Evolutionary conservation across 2,113 vertebrate species (phyloP).

Genomic region (Smithornis capensis): DNA sequence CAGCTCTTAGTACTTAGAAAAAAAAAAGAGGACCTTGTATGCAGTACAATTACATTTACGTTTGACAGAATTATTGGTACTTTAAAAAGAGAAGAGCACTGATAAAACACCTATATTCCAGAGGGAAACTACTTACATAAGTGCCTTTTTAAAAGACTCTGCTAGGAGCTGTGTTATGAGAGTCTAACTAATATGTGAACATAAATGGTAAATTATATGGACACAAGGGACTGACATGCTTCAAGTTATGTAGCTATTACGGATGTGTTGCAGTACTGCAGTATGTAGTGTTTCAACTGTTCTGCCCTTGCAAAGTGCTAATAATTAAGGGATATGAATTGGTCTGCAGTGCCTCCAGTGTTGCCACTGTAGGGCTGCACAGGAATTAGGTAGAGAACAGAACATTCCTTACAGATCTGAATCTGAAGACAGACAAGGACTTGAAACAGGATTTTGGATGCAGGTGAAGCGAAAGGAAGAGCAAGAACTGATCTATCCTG

Average conservation of each 20-base stretch:
- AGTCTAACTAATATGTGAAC: neutral
- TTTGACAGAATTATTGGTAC: neutral
- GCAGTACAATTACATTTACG: neutral
- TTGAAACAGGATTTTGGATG: neutral
- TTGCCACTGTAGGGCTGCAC: neutral
- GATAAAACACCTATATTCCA: neutral
- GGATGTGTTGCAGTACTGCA: neutral
- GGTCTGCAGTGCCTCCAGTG: constrained; percentile 26
- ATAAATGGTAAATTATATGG: neutral
- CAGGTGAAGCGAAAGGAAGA: neutral
- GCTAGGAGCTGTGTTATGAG: neutral
- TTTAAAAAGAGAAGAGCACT: neutral
- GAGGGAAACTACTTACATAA: neutral
- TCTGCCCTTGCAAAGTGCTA: neutral
- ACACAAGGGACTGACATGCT: neutral
- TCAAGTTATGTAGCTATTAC: neutral
- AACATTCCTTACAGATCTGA: neutral
- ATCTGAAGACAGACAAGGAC: neutral
- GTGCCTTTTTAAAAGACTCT: neutral
- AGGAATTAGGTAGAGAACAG: neutral
- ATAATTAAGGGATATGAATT: neutral
- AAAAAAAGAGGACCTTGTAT: neutral
- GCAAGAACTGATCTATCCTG: neutral
- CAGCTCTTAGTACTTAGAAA: neutral
- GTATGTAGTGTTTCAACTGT: neutral